These are phyloP conservation scores for Chaetodon auriga DNA, from an alignment of 2,113 vertebrate species.

Conservation along the genomic window DNA sequence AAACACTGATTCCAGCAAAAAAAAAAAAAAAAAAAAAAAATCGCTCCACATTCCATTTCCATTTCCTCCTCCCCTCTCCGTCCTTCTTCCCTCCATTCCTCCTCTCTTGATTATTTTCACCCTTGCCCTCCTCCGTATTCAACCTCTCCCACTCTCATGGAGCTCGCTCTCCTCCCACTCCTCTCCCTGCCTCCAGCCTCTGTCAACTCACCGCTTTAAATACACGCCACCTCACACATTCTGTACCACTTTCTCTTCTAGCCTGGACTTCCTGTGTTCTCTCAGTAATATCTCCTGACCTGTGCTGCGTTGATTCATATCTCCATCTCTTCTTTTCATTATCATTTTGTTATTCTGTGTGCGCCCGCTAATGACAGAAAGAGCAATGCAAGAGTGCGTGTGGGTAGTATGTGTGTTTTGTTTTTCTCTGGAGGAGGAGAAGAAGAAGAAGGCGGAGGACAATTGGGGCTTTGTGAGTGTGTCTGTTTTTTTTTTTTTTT, in stretches of 20 bases:
- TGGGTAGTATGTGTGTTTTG: constrained; percentile 60
- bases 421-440: constrained; percentile 47
- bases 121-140: constrained; percentile 73
- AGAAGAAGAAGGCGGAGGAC: constrained; percentile 34
- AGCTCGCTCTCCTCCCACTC: constrained; percentile 71
- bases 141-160: constrained; percentile 69
- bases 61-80: constrained; percentile 21
- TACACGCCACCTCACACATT: constrained; percentile 56
- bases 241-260: constrained; percentile 22
- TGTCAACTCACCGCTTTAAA: constrained; percentile 64
- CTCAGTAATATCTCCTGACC: constrained; percentile 8
- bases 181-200: constrained; percentile 64
- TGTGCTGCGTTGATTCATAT: constrained; percentile 21
- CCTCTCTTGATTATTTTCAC: constrained; percentile 70
- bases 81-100: constrained; percentile 44
- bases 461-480: constrained; percentile 22
- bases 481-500: constrained; percentile 26
- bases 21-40: neutral
- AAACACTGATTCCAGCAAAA: constrained; percentile 37
- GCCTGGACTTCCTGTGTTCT: constrained; percentile 36
- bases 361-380: constrained; percentile 38
- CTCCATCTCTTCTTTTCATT: neutral
- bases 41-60: constrained; percentile 34
- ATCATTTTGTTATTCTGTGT: neutral
- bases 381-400: constrained; percentile 29